Evolutionary conservation across 2,888 invertebrate species (phyloP), one percentile per base, ranked within the genome.

Genomic region (Mimas tiliae): DNA sequence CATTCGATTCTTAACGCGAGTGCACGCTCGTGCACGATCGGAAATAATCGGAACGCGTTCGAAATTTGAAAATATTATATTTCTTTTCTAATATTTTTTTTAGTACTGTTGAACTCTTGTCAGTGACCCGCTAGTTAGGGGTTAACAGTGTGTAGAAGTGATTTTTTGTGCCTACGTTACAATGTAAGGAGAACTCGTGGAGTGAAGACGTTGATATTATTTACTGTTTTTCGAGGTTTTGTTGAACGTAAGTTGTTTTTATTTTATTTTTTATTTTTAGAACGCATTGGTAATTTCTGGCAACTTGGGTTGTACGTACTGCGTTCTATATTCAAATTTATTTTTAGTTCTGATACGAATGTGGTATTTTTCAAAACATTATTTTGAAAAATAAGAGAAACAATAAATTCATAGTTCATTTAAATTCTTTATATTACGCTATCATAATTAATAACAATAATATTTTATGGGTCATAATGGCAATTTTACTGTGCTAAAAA

Each of bases 1-100:
- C 81, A 86, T 81, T 85, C 77, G 75, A 79, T 79, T 74, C 78
- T 81, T 72, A 72, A 68, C 76, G 76, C 69, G 79, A 79, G 80
- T 81, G 81, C 87, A 81, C 84, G 84, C 76, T 80, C 73, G 72
- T 71, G 73, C 72, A 75, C 73, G 72, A 72, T 71, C 74, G 70
- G 16, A 33, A 72, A 69, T 71, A 71, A 62, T 62, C 38, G 63
- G 67, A 48, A 65, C 72, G 67, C 70, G 68, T 71, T 65, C 68
- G 65, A 34, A 34, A 58, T 34, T 48, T 7, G 14, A 48, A 47
- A 14, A 34, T 48, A 38, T 48, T 55, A 7, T 21, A 45, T 27
- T 11, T 12, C 1, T 50, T 19, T 50, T 27, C 27, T 27, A 27
- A 27, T 27, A n/a, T 27, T 1, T 4, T 19, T 50, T 38, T 34